Base-by-base conservation (phyloP, 2,797 vertebrate species). In the Phoeniculus purpureus region DNA sequence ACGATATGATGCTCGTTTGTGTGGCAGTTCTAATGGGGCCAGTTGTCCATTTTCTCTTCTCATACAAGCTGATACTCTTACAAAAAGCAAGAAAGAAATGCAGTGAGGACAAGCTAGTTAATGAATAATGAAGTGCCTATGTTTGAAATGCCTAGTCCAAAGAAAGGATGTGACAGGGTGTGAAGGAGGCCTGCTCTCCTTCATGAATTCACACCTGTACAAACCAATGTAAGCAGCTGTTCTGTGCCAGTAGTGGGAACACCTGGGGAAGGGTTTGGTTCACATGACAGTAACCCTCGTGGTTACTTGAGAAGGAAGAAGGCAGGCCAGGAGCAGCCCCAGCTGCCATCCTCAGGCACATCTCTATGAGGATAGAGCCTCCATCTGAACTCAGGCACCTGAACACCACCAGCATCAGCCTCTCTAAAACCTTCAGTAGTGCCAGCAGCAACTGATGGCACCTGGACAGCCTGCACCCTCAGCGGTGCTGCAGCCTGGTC, bases 361-460 rank as follows among this genome's bases (percentile, higher is more conserved):
- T 14, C 73, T 95, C 92, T 96, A 93, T 97, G 97, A 97, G 94
- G 91, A 97, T 96, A 96, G 81, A 75, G 80, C 75, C 88, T 98
- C 96, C 97, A 98, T 97, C 97, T 98, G 96, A 93, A 94, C 91
- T 93, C 79, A 71, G 89, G 89, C 93, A 81, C 37, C 9, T 37
- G 92, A 93, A 90, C 6, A 7, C 21, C 71, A 80, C n/a, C 34
- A 45, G 45, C 71, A 87, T 47, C 78, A 91, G 65, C 48, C 31
- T 21, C 74, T 62, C 45, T 50, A 55, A 74, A 73, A 40, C 50
- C 75, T 78, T 65, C 51, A 72, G 73, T 1, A 1, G 62, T 60
- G 56, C 26, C 52, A 31, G 76, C 52, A 85, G 31, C 15, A 3
- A 51, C 61, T 16, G 60, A 70, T 14, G 7, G 26, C 9, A 15